phyloP scores from a whole-genome alignment of 2,113 vertebrate species.

The Pseudorectes ferrugineus region DNA sequence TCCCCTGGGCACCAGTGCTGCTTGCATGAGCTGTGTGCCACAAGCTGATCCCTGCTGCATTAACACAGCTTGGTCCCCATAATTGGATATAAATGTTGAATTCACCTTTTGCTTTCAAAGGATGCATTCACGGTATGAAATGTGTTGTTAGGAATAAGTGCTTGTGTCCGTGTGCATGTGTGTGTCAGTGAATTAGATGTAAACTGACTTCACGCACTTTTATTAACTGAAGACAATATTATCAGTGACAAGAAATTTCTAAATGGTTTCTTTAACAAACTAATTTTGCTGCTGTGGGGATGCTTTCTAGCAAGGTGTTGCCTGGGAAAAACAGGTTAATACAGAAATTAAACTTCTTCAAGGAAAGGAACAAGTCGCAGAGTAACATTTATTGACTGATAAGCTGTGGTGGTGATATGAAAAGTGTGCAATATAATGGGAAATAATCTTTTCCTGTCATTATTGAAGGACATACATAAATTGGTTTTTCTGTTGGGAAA shows the following conservation, averaged over 20 bases:
- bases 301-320: constrained; percentile 66
- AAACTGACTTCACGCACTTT: constrained; percentile 67
- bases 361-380: constrained; percentile 74
- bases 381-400: constrained; percentile 81
- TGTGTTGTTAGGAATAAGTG: constrained; percentile 21
- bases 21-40: not conserved
- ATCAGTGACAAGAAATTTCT: constrained; percentile 70
- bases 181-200: constrained; percentile 65
- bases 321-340: constrained; percentile 77
- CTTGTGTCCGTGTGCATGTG: not conserved
- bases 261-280: constrained; percentile 75
- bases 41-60: not conserved
- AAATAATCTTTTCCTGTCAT: constrained; percentile 82
- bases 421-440: constrained; percentile 79
- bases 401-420: constrained; percentile 76
- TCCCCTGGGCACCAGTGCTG: not conserved
- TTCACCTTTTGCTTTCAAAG: constrained; percentile 62
- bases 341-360: constrained; percentile 78
- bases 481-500: constrained; percentile 83
- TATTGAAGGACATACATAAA: constrained; percentile 83
- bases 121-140: not conserved
- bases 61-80: not conserved
- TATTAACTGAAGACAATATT: constrained; percentile 75
- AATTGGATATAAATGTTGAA: constrained; percentile 70
- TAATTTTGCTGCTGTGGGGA: constrained; percentile 66